A percentile compares a stretch with the other conserved stretches of the same genome.
Evolutionary conservation across 1,140 invertebrate genomes (phyloP).

Genomic region (Tetranychus urticae): DNA sequence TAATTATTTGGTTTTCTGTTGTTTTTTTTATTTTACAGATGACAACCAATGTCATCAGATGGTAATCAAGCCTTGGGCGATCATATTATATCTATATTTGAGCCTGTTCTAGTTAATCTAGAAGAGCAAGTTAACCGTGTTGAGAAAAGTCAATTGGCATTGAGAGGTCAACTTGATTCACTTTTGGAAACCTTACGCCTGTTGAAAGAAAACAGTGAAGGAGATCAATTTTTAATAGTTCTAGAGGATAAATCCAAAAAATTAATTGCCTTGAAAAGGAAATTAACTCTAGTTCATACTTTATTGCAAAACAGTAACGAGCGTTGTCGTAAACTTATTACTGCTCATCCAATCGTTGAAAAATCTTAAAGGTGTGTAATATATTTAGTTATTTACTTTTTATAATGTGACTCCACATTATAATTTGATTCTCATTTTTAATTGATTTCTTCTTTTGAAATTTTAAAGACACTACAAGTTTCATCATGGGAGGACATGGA

Average conservation of each 20-base stretch:
- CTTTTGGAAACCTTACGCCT: neutral
- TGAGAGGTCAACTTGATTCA: neutral
- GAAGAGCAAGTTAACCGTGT: constrained; percentile 1
- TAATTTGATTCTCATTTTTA: no score
- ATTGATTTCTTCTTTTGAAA: no score
- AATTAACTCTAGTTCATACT: constrained; percentile 8
- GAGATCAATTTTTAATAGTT: neutral
- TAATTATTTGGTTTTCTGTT: no score
- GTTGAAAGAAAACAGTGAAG: neutral
- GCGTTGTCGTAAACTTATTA: constrained; percentile 3
- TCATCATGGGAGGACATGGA: no score
- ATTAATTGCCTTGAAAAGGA: constrained; percentile 5
- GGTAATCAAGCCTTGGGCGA: neutral
- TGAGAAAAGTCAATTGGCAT: neutral
- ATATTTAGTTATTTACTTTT: no score
- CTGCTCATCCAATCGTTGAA: neutral
- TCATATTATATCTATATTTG: neutral
- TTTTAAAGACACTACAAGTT: no score
- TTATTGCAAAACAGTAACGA: constrained; percentile 8
- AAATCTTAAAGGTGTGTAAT: no score
- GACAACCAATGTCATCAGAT: neutral
- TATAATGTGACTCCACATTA: no score
- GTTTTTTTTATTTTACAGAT: neutral
- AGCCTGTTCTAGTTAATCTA: constrained; percentile 4
- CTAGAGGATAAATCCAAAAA: constrained; percentile 6